phyloP scores from a whole-genome alignment of 2,888 invertebrate genomes.

The Pyralis farinalis region DNA sequence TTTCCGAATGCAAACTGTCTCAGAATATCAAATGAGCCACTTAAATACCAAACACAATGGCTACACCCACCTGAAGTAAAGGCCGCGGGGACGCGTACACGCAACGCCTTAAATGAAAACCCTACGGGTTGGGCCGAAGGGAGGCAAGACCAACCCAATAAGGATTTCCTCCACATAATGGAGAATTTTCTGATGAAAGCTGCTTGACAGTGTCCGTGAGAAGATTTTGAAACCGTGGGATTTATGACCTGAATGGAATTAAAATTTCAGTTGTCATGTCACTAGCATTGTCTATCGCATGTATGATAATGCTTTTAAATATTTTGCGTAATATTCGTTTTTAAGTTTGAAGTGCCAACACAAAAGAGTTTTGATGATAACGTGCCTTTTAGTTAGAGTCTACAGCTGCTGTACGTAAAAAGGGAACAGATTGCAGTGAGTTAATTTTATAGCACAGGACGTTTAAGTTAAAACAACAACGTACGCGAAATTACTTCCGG shows the following conservation, averaged over 20 bases:
- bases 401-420: conserved; percentile 43
- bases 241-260: conserved; percentile 62
- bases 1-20: conserved; percentile 76
- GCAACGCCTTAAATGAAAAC: conserved; percentile 75
- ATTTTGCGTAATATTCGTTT: conserved; percentile 34
- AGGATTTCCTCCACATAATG: conserved; percentile 79
- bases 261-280: conserved; percentile 64
- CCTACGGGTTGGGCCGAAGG: conserved; percentile 58
- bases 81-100: conserved; percentile 73
- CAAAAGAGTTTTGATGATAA: conserved; percentile 52
- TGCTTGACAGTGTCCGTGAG: conserved; percentile 67
- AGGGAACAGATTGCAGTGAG: conserved; percentile 46
- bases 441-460: conserved; percentile 55
- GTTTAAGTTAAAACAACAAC: conserved; percentile 61
- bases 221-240: conserved; percentile 67
- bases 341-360: conserved; percentile 38
- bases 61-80: conserved; percentile 76
- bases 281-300: conserved; percentile 54
- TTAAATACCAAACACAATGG: conserved; percentile 77
- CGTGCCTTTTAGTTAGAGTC: conserved; percentile 43
- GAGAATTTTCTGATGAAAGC: conserved; percentile 78
- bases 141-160: conserved; percentile 68
- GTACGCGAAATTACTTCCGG: conserved; percentile 55
- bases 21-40: conserved; percentile 79
- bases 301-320: conserved; percentile 43